Evolutionary conservation across 92 coral and sea anemone species (phyloP).

Genomic region (Umimayanthus chanpuru): DNA sequence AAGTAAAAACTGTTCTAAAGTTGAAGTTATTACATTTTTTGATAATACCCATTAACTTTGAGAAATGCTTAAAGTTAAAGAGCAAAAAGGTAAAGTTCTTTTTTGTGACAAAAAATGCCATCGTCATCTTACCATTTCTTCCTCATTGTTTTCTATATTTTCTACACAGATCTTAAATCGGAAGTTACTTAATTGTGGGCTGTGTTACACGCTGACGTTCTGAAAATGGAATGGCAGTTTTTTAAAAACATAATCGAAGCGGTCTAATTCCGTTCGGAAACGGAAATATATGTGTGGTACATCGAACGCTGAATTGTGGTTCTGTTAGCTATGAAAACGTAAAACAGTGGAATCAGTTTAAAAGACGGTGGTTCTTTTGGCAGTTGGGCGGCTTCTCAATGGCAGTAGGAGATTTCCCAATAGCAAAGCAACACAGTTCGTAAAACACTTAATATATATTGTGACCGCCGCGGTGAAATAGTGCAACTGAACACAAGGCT

Average conservation of each 20-base stretch:
- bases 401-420: background rate
- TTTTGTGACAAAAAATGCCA: too few relatives aligned
- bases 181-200: background rate
- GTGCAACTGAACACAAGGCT: background rate
- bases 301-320: background rate
- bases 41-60: background rate
- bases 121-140: background rate
- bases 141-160: background rate
- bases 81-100: background rate
- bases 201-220: background rate
- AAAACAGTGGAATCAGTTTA: background rate
- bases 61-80: background rate
- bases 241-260: background rate
- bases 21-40: background rate
- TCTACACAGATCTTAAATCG: background rate
- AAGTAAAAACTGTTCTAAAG: background rate
- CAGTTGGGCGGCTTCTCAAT: background rate
- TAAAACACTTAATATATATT: background rate
- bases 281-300: constrained; percentile 10
- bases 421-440: too few relatives aligned
- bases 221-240: background rate
- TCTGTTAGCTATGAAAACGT: background rate
- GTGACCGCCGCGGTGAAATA: too few relatives aligned
- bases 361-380: background rate
- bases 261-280: background rate